Evolutionary conservation across 1,140 invertebrate species (phyloP).

Genomic region (Eupeodes corollae): DNA sequence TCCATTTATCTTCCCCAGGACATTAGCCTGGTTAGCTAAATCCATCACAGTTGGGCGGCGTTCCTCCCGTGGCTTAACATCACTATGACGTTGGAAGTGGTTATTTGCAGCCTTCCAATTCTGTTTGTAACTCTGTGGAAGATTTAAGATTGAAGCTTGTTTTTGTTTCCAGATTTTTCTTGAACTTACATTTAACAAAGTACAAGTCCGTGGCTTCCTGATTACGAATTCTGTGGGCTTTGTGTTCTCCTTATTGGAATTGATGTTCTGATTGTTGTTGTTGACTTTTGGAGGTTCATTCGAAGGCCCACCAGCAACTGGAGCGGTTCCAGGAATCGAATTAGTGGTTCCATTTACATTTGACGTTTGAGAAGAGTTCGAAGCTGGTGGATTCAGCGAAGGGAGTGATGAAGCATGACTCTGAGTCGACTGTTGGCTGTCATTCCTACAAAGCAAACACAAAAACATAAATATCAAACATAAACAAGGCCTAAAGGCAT

Average conservation of each 20-base stretch:
- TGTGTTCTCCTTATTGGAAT: slow-evolving; percentile 29
- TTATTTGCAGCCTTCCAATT: slow-evolving; percentile 51
- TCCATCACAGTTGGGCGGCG: slow-evolving; percentile 72
- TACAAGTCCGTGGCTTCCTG: slow-evolving; percentile 27
- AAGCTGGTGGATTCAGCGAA: slow-evolving; percentile 11
- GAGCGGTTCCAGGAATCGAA: background rate
- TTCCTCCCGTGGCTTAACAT: slow-evolving; percentile 80
- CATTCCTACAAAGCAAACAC: slow-evolving; percentile 15
- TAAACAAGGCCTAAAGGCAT: too few species aligned
- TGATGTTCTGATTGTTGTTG: background rate
- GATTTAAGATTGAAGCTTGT: background rate
- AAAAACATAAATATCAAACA: too few species aligned
- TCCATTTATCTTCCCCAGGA: slow-evolving; percentile 79
- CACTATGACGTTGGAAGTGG: slow-evolving; percentile 78
- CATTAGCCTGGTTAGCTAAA: slow-evolving; percentile 77
- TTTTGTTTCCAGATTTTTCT: background rate
- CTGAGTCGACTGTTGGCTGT: slow-evolving; percentile 30
- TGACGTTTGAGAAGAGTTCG: slow-evolving; percentile 1
- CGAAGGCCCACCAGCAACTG: background rate
- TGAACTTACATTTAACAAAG: slow-evolving; percentile 31
- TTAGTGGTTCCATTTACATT: slow-evolving; percentile 8
- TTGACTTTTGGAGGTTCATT: background rate
- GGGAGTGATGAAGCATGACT: slow-evolving; percentile 23
- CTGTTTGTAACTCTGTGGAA: slow-evolving; percentile 28
- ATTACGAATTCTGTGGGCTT: slow-evolving; percentile 33